Conservation (phyloP, 2,888 invertebrate species). For the Allolobophora icterica region DNA sequence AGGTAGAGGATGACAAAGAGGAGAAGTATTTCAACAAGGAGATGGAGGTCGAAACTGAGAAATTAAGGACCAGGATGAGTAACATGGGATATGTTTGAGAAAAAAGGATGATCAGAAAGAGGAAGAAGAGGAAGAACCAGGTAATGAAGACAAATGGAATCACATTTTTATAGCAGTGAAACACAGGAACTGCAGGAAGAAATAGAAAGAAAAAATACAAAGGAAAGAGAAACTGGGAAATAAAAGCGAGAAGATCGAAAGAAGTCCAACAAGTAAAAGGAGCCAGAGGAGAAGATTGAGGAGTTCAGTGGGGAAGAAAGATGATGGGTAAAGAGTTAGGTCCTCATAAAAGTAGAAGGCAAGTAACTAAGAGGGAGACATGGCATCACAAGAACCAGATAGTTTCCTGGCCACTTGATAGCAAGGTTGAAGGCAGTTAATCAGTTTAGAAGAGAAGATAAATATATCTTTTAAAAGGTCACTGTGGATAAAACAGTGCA, state of each 20-base stretch:
- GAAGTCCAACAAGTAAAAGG: background rate
- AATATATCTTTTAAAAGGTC: no score
- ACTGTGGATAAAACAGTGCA: no score
- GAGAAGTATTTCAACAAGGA: background rate
- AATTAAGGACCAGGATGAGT: background rate
- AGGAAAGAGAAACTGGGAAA: background rate
- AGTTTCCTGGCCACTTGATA: background rate
- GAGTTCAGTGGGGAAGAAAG: background rate
- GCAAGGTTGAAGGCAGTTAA: background rate
- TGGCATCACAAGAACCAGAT: background rate
- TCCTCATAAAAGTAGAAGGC: background rate
- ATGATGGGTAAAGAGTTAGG: background rate
- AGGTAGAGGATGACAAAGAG: background rate
- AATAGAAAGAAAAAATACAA: background rate
- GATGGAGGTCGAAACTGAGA: background rate
- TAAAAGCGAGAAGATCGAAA: background rate
- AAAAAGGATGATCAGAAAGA: no score
- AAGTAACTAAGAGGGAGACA: background rate
- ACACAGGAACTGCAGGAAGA: background rate
- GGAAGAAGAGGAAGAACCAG: no score
- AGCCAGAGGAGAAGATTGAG: no score
- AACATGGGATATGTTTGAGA: background rate
- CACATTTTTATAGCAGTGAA: no score
- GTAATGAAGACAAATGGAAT: no score
- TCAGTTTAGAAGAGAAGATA: background rate